Evolutionary conservation across 2,888 invertebrate species (phyloP).

Genomic region (Marasmarcha lunaedactyla): DNA sequence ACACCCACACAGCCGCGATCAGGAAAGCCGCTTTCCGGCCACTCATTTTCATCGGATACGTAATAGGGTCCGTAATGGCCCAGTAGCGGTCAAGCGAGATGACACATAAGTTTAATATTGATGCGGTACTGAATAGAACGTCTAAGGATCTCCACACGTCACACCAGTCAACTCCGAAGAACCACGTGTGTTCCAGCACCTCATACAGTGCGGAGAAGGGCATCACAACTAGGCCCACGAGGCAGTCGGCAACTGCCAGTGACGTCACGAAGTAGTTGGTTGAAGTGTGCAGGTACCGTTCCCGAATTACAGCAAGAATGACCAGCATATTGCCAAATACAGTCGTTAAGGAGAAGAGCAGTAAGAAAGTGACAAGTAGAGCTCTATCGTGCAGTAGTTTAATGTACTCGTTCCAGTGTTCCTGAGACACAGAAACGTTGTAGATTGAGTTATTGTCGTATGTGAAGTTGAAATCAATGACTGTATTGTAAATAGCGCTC

Average conservation of each 20-base stretch:
- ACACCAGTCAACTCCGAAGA: slow-evolving; percentile 96
- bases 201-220: slow-evolving; percentile 95
- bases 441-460: slow-evolving; percentile 36
- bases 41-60: slow-evolving; percentile 96
- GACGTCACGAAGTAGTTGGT: slow-evolving; percentile 99
- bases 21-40: slow-evolving; percentile 86
- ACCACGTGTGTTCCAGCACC: slow-evolving; percentile 90
- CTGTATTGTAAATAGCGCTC: slow-evolving; percentile 18
- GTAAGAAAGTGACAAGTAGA: slow-evolving; percentile 82
- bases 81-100: slow-evolving; percentile 97
- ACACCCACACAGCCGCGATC: slow-evolving; percentile 96
- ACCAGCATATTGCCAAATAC: slow-evolving; percentile 96
- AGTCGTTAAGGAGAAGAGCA: slow-evolving; percentile 90
- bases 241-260: slow-evolving; percentile 94
- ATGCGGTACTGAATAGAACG: slow-evolving; percentile 96
- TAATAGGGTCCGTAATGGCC: slow-evolving; percentile 99
- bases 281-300: slow-evolving; percentile 94
- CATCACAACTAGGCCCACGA: slow-evolving; percentile 98
- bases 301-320: slow-evolving; percentile 91
- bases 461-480: slow-evolving; percentile 40
- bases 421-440: slow-evolving; percentile 35
- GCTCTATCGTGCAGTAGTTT: slow-evolving; percentile 75
- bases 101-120: slow-evolving; percentile 96
- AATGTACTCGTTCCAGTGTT: slow-evolving; percentile 58
- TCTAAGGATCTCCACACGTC: slow-evolving; percentile 98